Conservation (phyloP, 2,797 vertebrate species). For the Artibeus lituratus region DNA sequence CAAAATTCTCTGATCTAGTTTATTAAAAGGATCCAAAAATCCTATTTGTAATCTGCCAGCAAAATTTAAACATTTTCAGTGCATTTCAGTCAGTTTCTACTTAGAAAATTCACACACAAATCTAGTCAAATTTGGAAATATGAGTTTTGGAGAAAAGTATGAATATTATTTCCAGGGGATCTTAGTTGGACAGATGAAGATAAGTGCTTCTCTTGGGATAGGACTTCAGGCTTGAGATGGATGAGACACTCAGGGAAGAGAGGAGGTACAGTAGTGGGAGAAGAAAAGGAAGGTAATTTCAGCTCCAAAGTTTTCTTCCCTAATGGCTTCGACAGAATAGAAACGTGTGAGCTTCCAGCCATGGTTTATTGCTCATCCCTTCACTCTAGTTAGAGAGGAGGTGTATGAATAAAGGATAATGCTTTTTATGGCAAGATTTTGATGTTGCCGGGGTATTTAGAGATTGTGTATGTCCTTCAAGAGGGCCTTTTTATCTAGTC, state of each 20-base stretch:
- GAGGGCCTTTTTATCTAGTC: background rate
- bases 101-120: background rate
- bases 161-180: background rate
- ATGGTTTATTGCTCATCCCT: background rate
- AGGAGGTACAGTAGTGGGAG: background rate
- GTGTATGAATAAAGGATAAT: background rate
- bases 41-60: background rate
- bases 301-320: background rate
- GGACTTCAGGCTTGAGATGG: background rate
- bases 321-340: background rate
- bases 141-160: background rate
- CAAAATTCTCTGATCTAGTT: background rate
- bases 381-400: background rate
- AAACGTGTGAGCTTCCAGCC: background rate
- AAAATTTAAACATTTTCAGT: background rate
- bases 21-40: background rate
- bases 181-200: background rate
- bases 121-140: background rate
- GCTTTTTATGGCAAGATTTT: slow-evolving; percentile 12
- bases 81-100: background rate
- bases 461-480: slow-evolving; percentile 21
- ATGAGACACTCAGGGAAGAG: background rate
- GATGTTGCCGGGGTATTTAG: slow-evolving; percentile 23
- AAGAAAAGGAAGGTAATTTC: background rate
- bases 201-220: background rate